Evolutionary conservation across 2,113 vertebrate genomes (phyloP).

Genomic region (Corvus cornix): DNA sequence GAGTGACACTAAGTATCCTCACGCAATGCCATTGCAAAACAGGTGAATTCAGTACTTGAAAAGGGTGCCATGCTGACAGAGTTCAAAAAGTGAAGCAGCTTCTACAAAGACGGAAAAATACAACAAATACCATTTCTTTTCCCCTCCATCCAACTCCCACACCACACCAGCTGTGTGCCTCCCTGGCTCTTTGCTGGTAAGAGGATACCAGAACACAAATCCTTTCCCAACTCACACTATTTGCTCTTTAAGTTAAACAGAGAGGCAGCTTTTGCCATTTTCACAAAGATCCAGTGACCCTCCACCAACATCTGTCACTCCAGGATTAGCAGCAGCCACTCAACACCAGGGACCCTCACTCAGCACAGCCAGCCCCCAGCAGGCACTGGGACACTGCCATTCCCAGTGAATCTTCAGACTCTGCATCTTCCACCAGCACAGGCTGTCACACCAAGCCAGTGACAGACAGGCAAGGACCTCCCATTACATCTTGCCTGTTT

Average conservation of each 20-base stretch:
- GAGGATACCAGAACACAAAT: neutral
- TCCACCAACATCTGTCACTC: neutral
- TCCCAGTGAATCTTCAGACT: neutral
- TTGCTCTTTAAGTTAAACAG: neutral
- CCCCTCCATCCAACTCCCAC: fast-evolving
- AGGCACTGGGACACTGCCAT: neutral
- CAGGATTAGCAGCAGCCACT: neutral
- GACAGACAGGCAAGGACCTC: neutral
- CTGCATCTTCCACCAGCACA: neutral
- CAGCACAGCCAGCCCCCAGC: neutral
- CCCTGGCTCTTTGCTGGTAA: neutral
- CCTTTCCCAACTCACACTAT: neutral
- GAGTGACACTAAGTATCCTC: neutral
- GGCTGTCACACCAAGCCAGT: neutral
- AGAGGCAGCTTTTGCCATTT: neutral
- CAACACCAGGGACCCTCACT: neutral
- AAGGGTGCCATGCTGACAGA: neutral
- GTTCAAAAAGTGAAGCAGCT: neutral
- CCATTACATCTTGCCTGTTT: neutral
- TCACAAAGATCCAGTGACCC: neutral
- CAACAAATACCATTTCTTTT: neutral
- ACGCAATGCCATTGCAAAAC: neutral
- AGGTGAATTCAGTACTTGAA: neutral
- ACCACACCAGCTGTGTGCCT: fast-evolving
- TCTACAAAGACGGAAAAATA: neutral